Evolutionary conservation across 2,888 invertebrate genomes (phyloP).

Genomic region (Epinotia demarniana): DNA sequence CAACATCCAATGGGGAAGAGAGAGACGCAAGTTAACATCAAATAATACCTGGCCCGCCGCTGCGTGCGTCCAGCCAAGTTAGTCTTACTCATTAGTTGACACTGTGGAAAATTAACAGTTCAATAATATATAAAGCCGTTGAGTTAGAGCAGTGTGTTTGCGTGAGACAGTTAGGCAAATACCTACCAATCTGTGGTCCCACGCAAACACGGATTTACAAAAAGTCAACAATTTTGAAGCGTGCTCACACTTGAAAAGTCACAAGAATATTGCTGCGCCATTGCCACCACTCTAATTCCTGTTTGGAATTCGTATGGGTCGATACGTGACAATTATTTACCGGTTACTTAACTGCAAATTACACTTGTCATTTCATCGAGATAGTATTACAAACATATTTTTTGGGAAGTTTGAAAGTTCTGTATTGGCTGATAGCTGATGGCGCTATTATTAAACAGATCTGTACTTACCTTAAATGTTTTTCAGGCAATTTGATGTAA

Average conservation of each 20-base stretch:
- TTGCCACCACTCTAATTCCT: slow-evolving; percentile 29
- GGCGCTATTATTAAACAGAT: not conserved
- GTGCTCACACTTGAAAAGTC: slow-evolving; percentile 50
- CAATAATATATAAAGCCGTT: slow-evolving; percentile 72
- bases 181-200: slow-evolving; percentile 61
- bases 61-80: slow-evolving; percentile 54
- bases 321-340: not conserved
- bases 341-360: not conserved
- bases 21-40: not conserved
- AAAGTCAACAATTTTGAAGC: slow-evolving; percentile 57
- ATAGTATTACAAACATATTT: no score
- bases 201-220: slow-evolving; percentile 65
- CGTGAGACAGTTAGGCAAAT: slow-evolving; percentile 68
- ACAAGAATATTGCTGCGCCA: slow-evolving; percentile 35
- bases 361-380: no score
- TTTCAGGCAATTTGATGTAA: no score
- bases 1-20: not conserved
- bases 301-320: slow-evolving; percentile 8
- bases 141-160: slow-evolving; percentile 66
- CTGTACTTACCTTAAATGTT: not conserved
- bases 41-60: slow-evolving; percentile 41
- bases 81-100: slow-evolving; percentile 63
- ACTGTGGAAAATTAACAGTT: slow-evolving; percentile 67
- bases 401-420: no score
- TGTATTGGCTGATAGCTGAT: no score